Evolutionary conservation across 2,113 vertebrate genomes (phyloP).

Genomic region (Apodemus speciosus): DNA sequence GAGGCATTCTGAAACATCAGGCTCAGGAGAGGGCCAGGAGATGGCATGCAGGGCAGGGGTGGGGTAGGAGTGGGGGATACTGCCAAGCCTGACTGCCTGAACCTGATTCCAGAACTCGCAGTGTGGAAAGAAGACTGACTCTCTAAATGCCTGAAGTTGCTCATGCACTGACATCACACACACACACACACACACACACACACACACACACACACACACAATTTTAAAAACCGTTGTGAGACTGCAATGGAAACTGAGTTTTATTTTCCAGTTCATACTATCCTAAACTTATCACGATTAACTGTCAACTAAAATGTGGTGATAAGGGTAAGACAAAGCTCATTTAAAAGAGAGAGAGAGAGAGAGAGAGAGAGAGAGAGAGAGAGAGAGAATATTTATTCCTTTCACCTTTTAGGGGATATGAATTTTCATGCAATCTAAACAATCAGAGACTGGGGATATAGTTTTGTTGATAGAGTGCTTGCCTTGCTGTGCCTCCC

Average conservation of each 20-base stretch:
- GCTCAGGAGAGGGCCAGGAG: background rate
- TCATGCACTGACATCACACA: background rate
- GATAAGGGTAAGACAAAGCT: background rate
- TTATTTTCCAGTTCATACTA: background rate
- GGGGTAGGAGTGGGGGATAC: background rate
- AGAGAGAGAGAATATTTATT: background rate
- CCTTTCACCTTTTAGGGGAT: background rate
- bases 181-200: background rate
- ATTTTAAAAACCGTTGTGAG: too few relatives aligned
- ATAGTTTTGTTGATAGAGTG: background rate
- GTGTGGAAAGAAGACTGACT: too few relatives aligned
- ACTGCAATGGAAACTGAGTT: background rate
- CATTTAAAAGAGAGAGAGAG: background rate
- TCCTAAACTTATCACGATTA: background rate
- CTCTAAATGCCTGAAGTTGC: too few relatives aligned
- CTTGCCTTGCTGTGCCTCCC: background rate
- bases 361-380: background rate
- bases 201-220: background rate
- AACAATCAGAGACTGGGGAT: background rate
- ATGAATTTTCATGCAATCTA: background rate
- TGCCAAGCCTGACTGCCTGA: background rate
- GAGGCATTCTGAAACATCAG: background rate
- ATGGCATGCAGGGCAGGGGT: too few relatives aligned
- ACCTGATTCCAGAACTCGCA: background rate
- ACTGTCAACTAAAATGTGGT: background rate